Evolutionary conservation across 2,113 vertebrate species (phyloP).

Genomic region (Orthonyx spaldingii): DNA sequence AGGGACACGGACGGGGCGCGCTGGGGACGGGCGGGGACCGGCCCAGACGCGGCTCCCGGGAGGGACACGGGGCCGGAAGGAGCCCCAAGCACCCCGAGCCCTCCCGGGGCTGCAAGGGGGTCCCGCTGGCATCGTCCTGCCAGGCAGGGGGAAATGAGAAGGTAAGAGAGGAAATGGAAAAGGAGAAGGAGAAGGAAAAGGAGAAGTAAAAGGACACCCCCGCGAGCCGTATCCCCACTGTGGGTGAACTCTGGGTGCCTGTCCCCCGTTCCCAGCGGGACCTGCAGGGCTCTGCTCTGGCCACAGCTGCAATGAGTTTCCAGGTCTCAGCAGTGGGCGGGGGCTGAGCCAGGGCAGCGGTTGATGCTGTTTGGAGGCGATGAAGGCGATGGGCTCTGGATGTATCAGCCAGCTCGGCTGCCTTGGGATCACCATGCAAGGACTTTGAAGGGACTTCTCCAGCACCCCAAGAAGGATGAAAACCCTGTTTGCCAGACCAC

Average conservation of each 20-base stretch:
- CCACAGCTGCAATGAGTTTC: neutral
- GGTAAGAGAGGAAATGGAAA: neutral
- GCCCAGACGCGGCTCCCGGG: neutral
- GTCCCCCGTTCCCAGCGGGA: rapidly evolving
- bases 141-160: neutral
- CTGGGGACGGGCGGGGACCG: neutral
- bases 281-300: neutral
- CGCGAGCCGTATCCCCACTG: rapidly evolving
- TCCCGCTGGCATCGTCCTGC: neutral
- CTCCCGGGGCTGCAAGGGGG: neutral
- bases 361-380: rapidly evolving
- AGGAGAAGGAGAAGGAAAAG: neutral
- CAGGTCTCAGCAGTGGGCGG: neutral
- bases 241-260: too few relatives aligned
- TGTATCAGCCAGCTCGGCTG: rapidly evolving
- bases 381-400: neutral
- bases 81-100: neutral
- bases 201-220: neutral
- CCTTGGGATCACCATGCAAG: rapidly evolving
- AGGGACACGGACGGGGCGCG: neutral
- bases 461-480: neutral
- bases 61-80: neutral
- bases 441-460: rapidly evolving
- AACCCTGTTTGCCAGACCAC: neutral
- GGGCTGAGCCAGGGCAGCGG: neutral